Evolutionary conservation across 2,113 vertebrate species (phyloP).

Genomic region (Lynx canadensis): DNA sequence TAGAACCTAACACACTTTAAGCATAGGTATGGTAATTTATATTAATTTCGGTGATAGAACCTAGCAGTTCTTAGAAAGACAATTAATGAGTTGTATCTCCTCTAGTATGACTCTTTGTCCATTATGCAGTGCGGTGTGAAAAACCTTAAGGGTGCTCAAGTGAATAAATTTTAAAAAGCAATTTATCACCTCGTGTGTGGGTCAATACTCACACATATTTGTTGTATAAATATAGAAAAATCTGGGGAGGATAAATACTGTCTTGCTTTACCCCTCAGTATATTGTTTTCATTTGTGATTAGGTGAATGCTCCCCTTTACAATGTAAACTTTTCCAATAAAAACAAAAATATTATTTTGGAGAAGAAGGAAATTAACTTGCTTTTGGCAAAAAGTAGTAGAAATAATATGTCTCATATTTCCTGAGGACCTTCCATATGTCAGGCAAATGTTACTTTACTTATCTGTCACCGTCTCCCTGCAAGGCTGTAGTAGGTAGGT

Average conservation of each 20-base stretch:
- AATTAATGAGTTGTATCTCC: neutral
- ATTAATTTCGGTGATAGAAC: neutral
- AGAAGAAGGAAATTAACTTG: neutral
- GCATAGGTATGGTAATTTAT: neutral
- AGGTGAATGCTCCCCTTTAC: neutral
- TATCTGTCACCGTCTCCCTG: neutral
- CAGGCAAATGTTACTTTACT: neutral
- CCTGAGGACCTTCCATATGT: neutral
- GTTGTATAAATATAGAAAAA: neutral
- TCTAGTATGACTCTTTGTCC: neutral
- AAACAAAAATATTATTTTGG: neutral
- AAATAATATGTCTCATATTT: neutral
- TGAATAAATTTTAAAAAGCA: neutral
- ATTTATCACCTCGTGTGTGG: neutral
- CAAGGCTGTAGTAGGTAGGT: neutral
- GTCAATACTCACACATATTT: neutral
- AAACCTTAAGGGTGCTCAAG: neutral
- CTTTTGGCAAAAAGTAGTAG: slow-evolving; percentile 21
- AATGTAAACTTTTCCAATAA: neutral
- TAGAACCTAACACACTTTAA: neutral
- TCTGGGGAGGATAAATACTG: neutral
- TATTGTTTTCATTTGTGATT: neutral
- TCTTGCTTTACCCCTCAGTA: neutral
- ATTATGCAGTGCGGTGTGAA: neutral
- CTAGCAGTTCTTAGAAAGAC: neutral